Base-by-base conservation (phyloP, 2,113 vertebrate genomes). In the Puntigrus tetrazona region DNA sequence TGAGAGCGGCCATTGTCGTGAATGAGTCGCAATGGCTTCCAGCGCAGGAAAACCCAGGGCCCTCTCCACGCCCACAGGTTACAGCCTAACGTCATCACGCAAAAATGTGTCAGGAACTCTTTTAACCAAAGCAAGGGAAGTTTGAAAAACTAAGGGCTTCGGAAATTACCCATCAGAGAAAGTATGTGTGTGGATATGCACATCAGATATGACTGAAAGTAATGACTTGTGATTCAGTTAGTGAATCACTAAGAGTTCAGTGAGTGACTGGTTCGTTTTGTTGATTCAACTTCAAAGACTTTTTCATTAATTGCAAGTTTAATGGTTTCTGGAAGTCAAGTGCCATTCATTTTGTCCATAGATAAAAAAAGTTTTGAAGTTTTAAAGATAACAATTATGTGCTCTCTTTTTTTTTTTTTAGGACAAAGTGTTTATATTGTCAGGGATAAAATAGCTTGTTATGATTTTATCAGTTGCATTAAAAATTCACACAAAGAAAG, bases 1-100 rank as follows among this genome's bases (percentile, higher is more conserved):
- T 88, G 87, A 89, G 82, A 84, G 87, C 55, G 14, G 20, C 55
- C 83, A 88, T 89, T 89, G 88, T 89, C 31, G n/a, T 59, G 50
- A 11, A 52, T 45, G 63, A n/a, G 76, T 22, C 31, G 31, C 63
- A 50, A 31, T 87, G 76, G 74, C 85, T 65, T 81, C 81, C 82
- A 74, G 61, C 67, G 50, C 22, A 67, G 57, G 67, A 45, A 73
- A 77, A 85, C 76, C 8, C 82, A 45, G 36, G n/a, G 52, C 61
- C 69, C 65, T 73, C 55, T 76, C 45, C 63, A 83, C 82, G 78
- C 81, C 50, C 57, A 74, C 43, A 47, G 72, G 79, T 84, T 79
- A 84, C 78, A 77, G 81, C 70, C 70, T 52, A 65, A 20, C 31
- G 61, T 59, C 86, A 84, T 84, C 84, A 77, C 73, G 67, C 73